Base-by-base conservation (phyloP, 2,797 vertebrate species). In the Pantherophis alleghaniensis region DNA sequence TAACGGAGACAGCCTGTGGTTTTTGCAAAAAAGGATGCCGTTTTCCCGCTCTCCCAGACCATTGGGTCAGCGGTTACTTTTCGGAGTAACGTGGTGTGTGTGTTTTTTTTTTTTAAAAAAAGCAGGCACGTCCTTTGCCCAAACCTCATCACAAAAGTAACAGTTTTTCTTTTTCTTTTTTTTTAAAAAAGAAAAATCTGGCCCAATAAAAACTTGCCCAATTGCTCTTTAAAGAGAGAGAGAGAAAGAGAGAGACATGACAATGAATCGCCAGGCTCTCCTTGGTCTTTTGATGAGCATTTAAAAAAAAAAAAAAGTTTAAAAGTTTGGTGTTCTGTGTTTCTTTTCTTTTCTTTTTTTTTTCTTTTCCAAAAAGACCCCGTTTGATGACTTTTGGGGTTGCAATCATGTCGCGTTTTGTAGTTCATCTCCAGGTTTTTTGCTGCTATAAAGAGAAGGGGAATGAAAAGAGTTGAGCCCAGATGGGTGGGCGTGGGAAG, bases 391-490 rank as follows among this genome's bases (percentile, higher is more conserved):
- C 16, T n/a, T 51, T 51, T 1, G 13, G 74, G 28, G 18, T 16
- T 60, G 7, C 28, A 51, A 60, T 89, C 66, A 22, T 92, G 91
- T 57, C 42, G 4, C 5, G 16, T 87, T 87, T 88, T 42, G 0
- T 90, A 66, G 1, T 90, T 90, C 93, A 57, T 93, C 94, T 91
- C 93, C 83, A 93, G 94, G 87, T 94, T 94, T 51, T 94, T 66
- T 94, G 66, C 94, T 89, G 91, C 94, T 93, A 66, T n/a, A 88
- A 59, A 16, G 18, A n/a, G 4, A 32, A 59, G 14, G 11, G 16
- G 26, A 55, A 13, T 5, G 24, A 37, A 26, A 60, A 18, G 10
- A 59, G 1, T 4, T 18, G 55, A 61, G 53, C 9, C 53, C 51
- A 5, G 28, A 6, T 2, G 0, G 16, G 7, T 12, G 0, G 0